Evolutionary conservation across 1,140 invertebrate species (phyloP), one percentile per base, ranked within the genome.

Genomic region (Drosophila prosaltans): DNA sequence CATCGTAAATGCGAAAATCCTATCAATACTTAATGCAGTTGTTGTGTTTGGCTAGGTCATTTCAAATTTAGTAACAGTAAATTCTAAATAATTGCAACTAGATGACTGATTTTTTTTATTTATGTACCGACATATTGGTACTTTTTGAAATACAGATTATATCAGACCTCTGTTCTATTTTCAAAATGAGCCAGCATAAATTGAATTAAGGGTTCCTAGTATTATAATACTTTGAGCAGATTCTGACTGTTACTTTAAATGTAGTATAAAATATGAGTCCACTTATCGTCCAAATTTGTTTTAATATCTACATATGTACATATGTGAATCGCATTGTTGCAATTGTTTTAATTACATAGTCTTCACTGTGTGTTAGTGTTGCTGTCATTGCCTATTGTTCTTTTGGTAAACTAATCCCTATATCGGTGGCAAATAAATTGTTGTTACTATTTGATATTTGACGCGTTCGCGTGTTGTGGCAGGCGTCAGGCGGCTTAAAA

Each of bases 361-460:
- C 2, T 36, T 57, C 11, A 39, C 36, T 62, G 61, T 48, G 57
- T 45, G 16, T 61, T 43, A 54, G 58, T 61, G 54, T 55, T 55
- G 62, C 40, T 51, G 59, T 39, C 41, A 58, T 54, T 60, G 48
- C 10, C 3, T 51, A 16, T 45, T 41, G 51, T 66, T 65, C 26
- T 78, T 69, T 69, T 6, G 28, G 2, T 57, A 8, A 59, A 57
- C 66, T 61, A 76, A 76, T 76, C 60, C 66, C 4, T 10, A 6
- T 70, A 32, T 54, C 55, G 21, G 39, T 60, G 11, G n/a, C n/a
- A 70, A 72, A 71, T 58, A 48, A 43, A 24, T 51, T 72, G 57
- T 30, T 69, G 54, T 79, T 72, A 32, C 61, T 75, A 64, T 70
- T 72, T 61, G 43, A 60, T 61, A 64, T 69, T 81, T 81, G 80